Evolutionary conservation across 2,113 vertebrate species (phyloP), one percentile per base, ranked within the genome.

Genomic region (Oreocharis arfaki): DNA sequence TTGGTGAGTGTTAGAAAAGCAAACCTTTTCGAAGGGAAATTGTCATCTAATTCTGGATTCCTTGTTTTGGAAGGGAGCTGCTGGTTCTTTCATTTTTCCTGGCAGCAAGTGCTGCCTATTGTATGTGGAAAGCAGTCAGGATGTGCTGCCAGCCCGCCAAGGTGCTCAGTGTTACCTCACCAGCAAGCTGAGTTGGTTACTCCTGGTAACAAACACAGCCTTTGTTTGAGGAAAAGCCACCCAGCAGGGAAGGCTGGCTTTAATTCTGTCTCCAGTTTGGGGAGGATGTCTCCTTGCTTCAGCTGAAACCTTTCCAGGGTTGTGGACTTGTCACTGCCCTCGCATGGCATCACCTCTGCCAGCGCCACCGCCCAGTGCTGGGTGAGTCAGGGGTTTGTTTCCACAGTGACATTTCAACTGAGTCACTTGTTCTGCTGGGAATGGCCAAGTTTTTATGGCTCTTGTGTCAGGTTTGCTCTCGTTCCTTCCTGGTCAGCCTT

Each of bases 81-180:
- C 86, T 87, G 90, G 47, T 91, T 55, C 91, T 84, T 87, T 64
- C 86, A 35, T 75, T 95, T 92, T 92, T 95, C 87, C 95, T 97
- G 96, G 97, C 97, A 96, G 55, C 82, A 24, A 22, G 75, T 28
- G 61, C 68, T 59, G 73, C 77, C 95, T 30, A 96, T 97, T 97
- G 97, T 97, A 5, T 20, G 44, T 64, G 82, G 84, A 52, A 49
- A 83, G 92, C 69, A 53, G 95, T 91, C 95, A 95, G 97, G 95
- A 94, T 87, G 85, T 96, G 83, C 81, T 89, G 91, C 84, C 73
- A 74, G 91, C 50, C 67, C 0, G 5, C 3, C 1, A 49, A 87
- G 91, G 94, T 91, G 92, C 87, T 82, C 50, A 16, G 11, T 7
- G 84, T 57, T 78, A 63, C 46, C 74, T 83, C 17, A 3, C 26